phyloP scores from a whole-genome alignment of 2,888 invertebrate genomes.

The Azorinus chamasolen region DNA sequence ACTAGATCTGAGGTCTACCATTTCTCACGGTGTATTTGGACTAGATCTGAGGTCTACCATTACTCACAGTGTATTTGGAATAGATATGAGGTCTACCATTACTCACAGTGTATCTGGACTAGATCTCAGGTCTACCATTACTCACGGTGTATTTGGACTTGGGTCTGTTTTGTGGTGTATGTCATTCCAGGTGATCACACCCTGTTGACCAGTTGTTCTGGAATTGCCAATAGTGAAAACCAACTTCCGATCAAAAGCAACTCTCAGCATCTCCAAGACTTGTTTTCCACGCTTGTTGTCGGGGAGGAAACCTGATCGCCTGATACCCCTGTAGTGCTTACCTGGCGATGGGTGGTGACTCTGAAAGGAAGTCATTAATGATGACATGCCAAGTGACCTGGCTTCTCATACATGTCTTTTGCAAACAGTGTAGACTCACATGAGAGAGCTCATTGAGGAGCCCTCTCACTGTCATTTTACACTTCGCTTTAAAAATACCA shows the following conservation, averaged over 20 bases:
- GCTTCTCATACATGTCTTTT: too few relatives aligned
- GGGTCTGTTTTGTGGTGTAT: conserved; percentile 62
- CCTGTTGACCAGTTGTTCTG: conserved; percentile 77
- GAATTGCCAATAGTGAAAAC: conserved; percentile 81
- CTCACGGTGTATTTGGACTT: conserved; percentile 48
- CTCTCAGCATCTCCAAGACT: conserved; percentile 66
- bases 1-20: too few relatives aligned
- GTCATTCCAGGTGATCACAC: conserved; percentile 78
- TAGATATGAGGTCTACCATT: too few relatives aligned
- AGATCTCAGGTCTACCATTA: too few relatives aligned
- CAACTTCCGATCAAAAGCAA: conserved; percentile 76
- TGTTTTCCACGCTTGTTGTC: conserved; percentile 71
- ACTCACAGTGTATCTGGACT: too few relatives aligned
- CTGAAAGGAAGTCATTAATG: conserved; percentile 32
- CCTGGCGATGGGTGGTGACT: conserved; percentile 76
- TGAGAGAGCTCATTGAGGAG: too few relatives aligned
- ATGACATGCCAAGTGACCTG: neutral
- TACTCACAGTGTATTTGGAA: too few relatives aligned
- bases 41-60: too few relatives aligned
- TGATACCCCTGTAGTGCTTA: conserved; percentile 69
- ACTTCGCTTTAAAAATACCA: neutral
- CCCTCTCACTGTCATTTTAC: too few relatives aligned
- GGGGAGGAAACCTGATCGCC: conserved; percentile 76
- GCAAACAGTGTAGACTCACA: too few relatives aligned
- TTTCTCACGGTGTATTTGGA: too few relatives aligned